Conservation (phyloP, 2,113 vertebrate genomes). For the Oostethus manadensis region DNA sequence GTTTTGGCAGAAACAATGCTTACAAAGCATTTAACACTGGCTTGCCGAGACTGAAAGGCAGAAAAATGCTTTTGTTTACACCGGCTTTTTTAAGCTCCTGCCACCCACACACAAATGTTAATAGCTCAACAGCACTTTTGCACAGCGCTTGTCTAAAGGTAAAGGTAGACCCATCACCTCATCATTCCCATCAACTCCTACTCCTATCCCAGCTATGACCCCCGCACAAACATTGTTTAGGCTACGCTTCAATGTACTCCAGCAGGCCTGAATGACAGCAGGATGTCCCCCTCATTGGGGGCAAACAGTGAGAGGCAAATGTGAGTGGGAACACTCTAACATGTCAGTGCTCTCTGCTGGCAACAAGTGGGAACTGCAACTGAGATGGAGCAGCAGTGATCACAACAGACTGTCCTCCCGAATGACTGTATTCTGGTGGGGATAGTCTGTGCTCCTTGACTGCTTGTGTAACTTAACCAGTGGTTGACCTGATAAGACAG, state of each 20-base stretch:
- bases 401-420: slow-evolving; percentile 33
- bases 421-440: slow-evolving; percentile 36
- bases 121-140: slow-evolving; percentile 74
- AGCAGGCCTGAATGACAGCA: slow-evolving; percentile 62
- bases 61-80: slow-evolving; percentile 73
- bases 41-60: slow-evolving; percentile 28
- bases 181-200: slow-evolving; percentile 79
- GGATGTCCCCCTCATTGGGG: slow-evolving; percentile 65
- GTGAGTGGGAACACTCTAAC: slow-evolving; percentile 56
- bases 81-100: slow-evolving; percentile 58
- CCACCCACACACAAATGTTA: slow-evolving; percentile 76
- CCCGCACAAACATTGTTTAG: slow-evolving; percentile 68
- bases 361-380: slow-evolving; percentile 47
- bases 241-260: slow-evolving; percentile 69
- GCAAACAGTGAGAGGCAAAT: slow-evolving; percentile 60
- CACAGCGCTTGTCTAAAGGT: slow-evolving; percentile 70
- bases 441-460: slow-evolving; percentile 1
- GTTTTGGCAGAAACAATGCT: slow-evolving; percentile 47
- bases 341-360: slow-evolving; percentile 88
- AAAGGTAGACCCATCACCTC: slow-evolving; percentile 73
- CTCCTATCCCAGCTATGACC: slow-evolving; percentile 73
- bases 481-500: background rate
- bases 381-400: slow-evolving; percentile 23
- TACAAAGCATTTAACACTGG: slow-evolving; percentile 52
- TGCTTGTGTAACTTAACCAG: background rate